Evolutionary conservation across 2,113 vertebrate species (phyloP), one percentile per base, ranked within the genome.

Genomic region (Cyprinus carpio): DNA sequence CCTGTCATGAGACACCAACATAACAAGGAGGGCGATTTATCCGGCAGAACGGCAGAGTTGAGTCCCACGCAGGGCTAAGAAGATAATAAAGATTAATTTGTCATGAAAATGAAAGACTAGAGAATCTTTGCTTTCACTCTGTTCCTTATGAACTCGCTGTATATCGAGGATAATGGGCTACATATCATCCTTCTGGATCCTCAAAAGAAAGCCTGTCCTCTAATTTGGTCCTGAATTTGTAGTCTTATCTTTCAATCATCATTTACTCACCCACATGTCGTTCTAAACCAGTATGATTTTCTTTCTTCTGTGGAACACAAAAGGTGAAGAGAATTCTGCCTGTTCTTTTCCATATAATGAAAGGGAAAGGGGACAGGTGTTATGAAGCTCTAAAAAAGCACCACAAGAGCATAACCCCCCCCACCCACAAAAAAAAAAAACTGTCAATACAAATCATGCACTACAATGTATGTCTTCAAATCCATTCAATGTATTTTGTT

Each of bases 1-100:
- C 84, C 84, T 85, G 62, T 79, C 76, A 65, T 65, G 40, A 85
- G 62, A 34, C 43, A 69, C 51, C 84, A 56, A 40, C 46, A 40
- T 65, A 79, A 79, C 60, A 85, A 69, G 58, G 20, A 65, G 20
- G 49, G 84, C 31, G 5, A 79, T 71, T 58, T 78, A 79, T 54
- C 16, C 64, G 20, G 23, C 76, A 62, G 76, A 79, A 79, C 34
- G 56, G 31, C 15, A 2, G 25, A 65, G 60, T 31, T 27, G 37
- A 81, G 78, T 81, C 78, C 37, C 40, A 81, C 78, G 16, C 78
- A 81, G 78, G 29, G 58, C 72, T 49, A 65, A 65, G 60, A 81
- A 46, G 78, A 81, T 64, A 65, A 65, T 65, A 81, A 65, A 49
- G 78, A 81, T 43, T 65, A 16, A 65, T 65, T 81, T 65, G 40